A percentile compares a stretch with the other conserved stretches of the same genome.
Conservation (phyloP, 2,888 invertebrate genomes). For the Leucophenga montana region DNA sequence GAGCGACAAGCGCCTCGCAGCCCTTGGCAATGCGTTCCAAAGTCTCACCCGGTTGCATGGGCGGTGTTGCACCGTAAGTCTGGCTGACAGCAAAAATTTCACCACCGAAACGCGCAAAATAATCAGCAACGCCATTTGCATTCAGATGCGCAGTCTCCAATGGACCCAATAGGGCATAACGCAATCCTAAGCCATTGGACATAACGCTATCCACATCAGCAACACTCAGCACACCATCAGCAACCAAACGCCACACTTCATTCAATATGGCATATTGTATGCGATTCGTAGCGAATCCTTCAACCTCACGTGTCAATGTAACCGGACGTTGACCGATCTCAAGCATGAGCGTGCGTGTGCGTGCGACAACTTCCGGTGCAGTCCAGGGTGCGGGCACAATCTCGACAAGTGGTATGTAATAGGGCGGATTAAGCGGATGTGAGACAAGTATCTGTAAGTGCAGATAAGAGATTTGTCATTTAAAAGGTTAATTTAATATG, state of each 20-base stretch:
- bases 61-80: slow-evolving; percentile 83
- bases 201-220: slow-evolving; percentile 94
- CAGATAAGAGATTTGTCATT: background rate
- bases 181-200: slow-evolving; percentile 92
- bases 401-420: slow-evolving; percentile 95
- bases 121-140: slow-evolving; percentile 84
- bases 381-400: slow-evolving; percentile 97
- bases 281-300: slow-evolving; percentile 94
- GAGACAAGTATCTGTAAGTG: slow-evolving; percentile 77
- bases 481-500: no score
- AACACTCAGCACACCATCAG: slow-evolving; percentile 85
- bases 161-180: slow-evolving; percentile 95
- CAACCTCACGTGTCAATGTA: slow-evolving; percentile 86
- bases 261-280: slow-evolving; percentile 95
- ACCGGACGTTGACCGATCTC: slow-evolving; percentile 95
- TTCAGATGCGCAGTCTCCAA: slow-evolving; percentile 95
- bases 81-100: slow-evolving; percentile 78
- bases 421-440: slow-evolving; percentile 97
- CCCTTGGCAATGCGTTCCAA: slow-evolving; percentile 81
- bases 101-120: slow-evolving; percentile 77
- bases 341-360: slow-evolving; percentile 83
- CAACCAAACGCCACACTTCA: slow-evolving; percentile 91
- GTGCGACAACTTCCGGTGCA: slow-evolving; percentile 79
- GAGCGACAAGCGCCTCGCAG: slow-evolving; percentile 81
- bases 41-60: slow-evolving; percentile 80